Base-by-base conservation (phyloP, 2,113 vertebrate genomes). In the Heliornis fulica region DNA sequence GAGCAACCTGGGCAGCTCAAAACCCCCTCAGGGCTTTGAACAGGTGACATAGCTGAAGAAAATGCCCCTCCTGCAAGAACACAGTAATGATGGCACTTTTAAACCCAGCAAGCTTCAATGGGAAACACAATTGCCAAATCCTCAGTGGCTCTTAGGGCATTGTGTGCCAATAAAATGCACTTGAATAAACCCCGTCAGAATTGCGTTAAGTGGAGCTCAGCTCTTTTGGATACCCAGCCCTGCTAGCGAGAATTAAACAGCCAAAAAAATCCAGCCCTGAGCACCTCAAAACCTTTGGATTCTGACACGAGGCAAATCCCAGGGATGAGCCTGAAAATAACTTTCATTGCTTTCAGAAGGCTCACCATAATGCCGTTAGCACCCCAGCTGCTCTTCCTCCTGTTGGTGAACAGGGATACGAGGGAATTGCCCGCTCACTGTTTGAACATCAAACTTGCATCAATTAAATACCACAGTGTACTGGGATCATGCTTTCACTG, bases 361-460 rank as follows among this genome's bases (percentile, higher is more conserved):
- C 29, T 26, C 80, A 20, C 50, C 89, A 76, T 96, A 94, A 96
- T 93, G 90, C 78, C 87, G 61, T 76, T 61, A 90, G 76, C 72
- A 89, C 63, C 93, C 82, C 68, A 86, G 84, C 75, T 93, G 82
- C 59, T 90, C 64, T 81, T 89, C 34, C 48, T 95, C 83, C 68
- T 61, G 11, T 18, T 8, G 11, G 38, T 36, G 79, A 95, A 59
- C 36, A 21, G 0, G 1, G 43, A n/a, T 79, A 45, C 1, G 3
- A 86, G 85, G 94, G 85, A 91, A 90, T 95, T 87, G 59, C 79
- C 79, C 1, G 0, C 38, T 74, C 65, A 64, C n/a, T 82, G 66
- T 71, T 91, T 84, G 83, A 90, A 63, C 83, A 81, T 66, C 92
- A 81, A 56, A 51, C 59, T 70, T 31, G 15, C 71, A 68, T 78